A percentile compares a stretch with the other conserved stretches of the same genome.
phyloP scores from a whole-genome alignment of 1,140 invertebrate genomes.

The Procambarus virginalis region DNA sequence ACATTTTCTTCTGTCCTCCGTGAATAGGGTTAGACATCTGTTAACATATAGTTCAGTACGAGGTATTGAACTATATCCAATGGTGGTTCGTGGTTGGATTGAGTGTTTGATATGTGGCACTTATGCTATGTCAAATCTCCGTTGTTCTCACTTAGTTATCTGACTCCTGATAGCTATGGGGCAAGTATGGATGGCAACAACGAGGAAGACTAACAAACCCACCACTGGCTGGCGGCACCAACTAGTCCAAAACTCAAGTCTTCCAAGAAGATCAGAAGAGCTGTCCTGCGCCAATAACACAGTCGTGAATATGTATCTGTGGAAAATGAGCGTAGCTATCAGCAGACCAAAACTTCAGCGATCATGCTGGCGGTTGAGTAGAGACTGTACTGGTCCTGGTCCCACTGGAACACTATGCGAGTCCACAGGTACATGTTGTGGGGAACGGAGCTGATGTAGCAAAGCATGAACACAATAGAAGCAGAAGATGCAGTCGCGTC shows the following conservation, averaged over 20 bases:
- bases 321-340: not conserved
- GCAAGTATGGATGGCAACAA: not conserved
- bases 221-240: not conserved
- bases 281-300: not conserved
- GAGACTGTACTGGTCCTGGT: not conserved
- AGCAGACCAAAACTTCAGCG: not conserved
- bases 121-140: too few species aligned
- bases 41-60: too few species aligned
- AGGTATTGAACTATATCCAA: too few species aligned
- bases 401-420: not conserved
- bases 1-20: too few species aligned
- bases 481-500: not conserved
- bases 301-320: not conserved
- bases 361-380: not conserved
- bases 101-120: too few species aligned
- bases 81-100: too few species aligned
- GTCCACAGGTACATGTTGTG: conserved; percentile 36
- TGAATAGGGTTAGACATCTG: too few species aligned
- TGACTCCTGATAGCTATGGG: not conserved
- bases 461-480: conserved; percentile 8
- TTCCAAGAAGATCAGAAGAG: not conserved
- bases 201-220: conserved; percentile 8
- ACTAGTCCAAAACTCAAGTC: not conserved
- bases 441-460: not conserved
- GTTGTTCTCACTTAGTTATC: conserved; percentile 2